These are phyloP conservation scores for Ichneumoninae sp. DNA, from an alignment of 2,888 invertebrate genomes.

Conservation along the genomic window DNA sequence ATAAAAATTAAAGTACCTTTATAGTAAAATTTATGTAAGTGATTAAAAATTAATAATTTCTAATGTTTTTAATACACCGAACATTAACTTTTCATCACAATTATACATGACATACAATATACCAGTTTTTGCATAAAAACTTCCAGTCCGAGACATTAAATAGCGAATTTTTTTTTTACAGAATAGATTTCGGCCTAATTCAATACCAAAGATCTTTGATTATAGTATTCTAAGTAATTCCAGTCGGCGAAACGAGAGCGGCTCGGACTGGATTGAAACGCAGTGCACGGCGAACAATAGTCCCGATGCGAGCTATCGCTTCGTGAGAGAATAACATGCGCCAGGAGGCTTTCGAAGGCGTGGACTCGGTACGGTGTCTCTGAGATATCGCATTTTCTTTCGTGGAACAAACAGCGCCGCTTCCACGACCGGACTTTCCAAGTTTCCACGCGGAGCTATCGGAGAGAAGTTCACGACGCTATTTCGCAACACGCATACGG, in stretches of 20 bases:
- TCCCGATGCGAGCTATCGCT: constrained; percentile 5
- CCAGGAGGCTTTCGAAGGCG: constrained; percentile 11
- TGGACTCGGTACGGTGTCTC: constrained; percentile 35
- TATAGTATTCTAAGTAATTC: neutral
- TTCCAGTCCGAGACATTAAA: no score
- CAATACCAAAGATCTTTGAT: no score
- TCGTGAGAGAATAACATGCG: constrained; percentile 42
- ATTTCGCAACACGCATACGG: constrained; percentile 51
- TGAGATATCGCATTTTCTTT: constrained; percentile 51
- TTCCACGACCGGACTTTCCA: constrained; percentile 36
- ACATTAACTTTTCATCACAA: no score
- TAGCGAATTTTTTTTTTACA: no score
- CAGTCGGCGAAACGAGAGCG: neutral
- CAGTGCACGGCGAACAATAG: constrained; percentile 32
- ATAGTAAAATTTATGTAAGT: no score
- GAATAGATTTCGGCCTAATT: no score
- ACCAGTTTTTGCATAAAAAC: no score
- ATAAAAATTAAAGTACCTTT: no score
- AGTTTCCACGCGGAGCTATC: constrained; percentile 54
- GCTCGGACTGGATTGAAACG: constrained; percentile 27
- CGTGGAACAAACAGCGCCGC: constrained; percentile 35
- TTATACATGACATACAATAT: no score
- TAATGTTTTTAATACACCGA: no score
- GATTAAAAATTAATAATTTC: no score
- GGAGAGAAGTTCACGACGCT: constrained; percentile 6